Base-by-base conservation (phyloP, 2,888 invertebrate species). In the Lomographa bimaculata region DNA sequence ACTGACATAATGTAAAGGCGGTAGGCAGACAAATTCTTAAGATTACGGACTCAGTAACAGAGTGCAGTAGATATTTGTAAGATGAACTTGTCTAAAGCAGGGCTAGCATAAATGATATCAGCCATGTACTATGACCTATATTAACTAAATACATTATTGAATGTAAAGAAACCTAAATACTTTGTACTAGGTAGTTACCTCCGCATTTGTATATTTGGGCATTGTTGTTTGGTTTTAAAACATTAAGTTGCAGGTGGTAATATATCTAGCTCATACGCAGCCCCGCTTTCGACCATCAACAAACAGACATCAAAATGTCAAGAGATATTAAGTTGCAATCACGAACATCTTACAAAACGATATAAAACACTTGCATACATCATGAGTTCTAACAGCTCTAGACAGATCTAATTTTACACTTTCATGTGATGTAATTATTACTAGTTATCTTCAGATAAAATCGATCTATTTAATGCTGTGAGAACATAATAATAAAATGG, bases 1-100 rank as follows among this genome's bases (percentile, higher is more conserved):
- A 82, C 80, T 85, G 86, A 87, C 84, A 74, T 85, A 82, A 81
- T 81, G 76, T 86, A 86, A 86, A 89, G 89, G 89, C 89, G 89
- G 89, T 84, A 87, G 86, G 86, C 86, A 85, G 86, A 86, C 83
- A 82, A 87, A 74, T 83, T 68, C 84, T 83, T 86, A 86, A 54
- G 62, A 66, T 73, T 83, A 86, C 52, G 61, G 81, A 86, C 87
- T 84, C 86, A 82, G 86, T 56, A 82, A 86, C 87, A 86, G 85
- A 85, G 86, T 68, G 79, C 51, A 36, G 20, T 30, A 29, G 18
- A 27, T 28, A 23, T 26, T 23, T 28, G 27, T 19, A 34, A 20
- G 33, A 38, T 21, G 28, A 7, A 17, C n/a, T 8, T 14, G 23
- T 38, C 29, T 21, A 39, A 45, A 49, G 46, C 33, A 23, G 34